A percentile compares a stretch with the other conserved stretches of the same genome.
phyloP scores from a whole-genome alignment of 2,113 vertebrate species.

The Spea bombifrons region DNA sequence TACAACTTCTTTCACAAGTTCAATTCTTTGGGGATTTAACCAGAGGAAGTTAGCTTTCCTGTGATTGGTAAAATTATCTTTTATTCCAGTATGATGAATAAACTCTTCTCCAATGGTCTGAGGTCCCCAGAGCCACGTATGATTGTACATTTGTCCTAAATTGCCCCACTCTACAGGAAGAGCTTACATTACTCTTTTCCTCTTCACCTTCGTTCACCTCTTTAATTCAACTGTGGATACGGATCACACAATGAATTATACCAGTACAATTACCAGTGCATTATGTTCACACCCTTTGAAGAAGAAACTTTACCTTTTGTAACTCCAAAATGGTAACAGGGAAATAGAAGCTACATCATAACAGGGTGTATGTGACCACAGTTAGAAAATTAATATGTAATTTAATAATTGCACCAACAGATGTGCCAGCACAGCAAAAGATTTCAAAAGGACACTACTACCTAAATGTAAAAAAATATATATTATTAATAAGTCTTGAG shows the following conservation, averaged over 20 bases:
- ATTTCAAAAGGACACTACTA: too few species aligned
- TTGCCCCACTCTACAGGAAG: conserved; percentile 1
- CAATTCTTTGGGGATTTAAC: background rate
- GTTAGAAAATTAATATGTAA: too few species aligned
- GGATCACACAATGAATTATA: too few species aligned
- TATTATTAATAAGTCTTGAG: too few species aligned
- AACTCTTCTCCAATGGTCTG: background rate
- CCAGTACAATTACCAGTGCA: too few species aligned
- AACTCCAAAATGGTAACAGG: background rate
- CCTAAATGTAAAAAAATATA: too few species aligned
- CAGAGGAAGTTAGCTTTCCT: conserved; percentile 1
- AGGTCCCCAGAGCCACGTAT: background rate
- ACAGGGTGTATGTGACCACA: too few species aligned
- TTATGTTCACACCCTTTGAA: too few species aligned
- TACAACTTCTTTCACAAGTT: conserved; percentile 5
- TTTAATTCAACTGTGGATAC: background rate
- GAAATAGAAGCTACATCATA: background rate
- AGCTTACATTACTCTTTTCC: background rate
- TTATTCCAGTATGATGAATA: conserved; percentile 19
- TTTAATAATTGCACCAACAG: too few species aligned
- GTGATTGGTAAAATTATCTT: conserved; percentile 18
- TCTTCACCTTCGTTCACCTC: background rate
- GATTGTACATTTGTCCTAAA: conserved; percentile 21
- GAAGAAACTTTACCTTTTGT: background rate
- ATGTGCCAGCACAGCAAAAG: too few species aligned